Evolutionary conservation across 2,888 invertebrate species (phyloP).

Genomic region (Petrolisthes manimaculis): DNA sequence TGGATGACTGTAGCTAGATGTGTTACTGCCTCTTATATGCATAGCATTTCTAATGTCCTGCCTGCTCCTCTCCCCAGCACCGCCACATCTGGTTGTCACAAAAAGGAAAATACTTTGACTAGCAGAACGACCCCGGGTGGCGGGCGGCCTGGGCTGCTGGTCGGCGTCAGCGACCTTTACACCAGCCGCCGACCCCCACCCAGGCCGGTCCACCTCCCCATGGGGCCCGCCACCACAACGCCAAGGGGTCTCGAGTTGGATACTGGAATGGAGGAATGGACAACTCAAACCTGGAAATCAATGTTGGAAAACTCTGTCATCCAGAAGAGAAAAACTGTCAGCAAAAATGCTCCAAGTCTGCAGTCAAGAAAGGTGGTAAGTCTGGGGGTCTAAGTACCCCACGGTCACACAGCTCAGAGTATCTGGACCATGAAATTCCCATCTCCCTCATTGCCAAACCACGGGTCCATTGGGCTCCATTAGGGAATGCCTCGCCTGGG

Average conservation of each 20-base stretch:
- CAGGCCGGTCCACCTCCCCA: not conserved
- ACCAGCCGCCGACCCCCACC: conserved; percentile 20
- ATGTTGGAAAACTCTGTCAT: not conserved
- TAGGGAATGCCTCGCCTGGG: conserved; percentile 5
- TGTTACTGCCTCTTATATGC: not conserved
- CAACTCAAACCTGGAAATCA: not conserved
- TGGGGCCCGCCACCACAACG: not conserved
- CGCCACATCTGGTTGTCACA: conserved; percentile 60
- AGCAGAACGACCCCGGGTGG: conserved; percentile 31
- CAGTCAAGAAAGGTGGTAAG: not conserved
- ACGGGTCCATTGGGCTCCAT: conserved; percentile 18
- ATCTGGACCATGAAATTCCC: not conserved
- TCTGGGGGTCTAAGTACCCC: not conserved
- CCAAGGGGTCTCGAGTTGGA: not conserved
- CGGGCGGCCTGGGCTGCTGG: conserved; percentile 22
- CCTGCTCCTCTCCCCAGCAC: conserved; percentile 29
- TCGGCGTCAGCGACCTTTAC: conserved; percentile 10
- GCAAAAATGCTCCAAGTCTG: not conserved
- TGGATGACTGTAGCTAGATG: not conserved
- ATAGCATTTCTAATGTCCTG: not conserved
- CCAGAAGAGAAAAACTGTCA: not conserved
- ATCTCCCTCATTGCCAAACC: conserved; percentile 23
- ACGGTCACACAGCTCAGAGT: conserved; percentile 11
- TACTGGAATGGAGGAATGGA: not conserved
- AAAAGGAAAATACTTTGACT: conserved; percentile 54